Evolutionary conservation across 2,113 vertebrate species (phyloP).

Genomic region (Aramus guarauna): DNA sequence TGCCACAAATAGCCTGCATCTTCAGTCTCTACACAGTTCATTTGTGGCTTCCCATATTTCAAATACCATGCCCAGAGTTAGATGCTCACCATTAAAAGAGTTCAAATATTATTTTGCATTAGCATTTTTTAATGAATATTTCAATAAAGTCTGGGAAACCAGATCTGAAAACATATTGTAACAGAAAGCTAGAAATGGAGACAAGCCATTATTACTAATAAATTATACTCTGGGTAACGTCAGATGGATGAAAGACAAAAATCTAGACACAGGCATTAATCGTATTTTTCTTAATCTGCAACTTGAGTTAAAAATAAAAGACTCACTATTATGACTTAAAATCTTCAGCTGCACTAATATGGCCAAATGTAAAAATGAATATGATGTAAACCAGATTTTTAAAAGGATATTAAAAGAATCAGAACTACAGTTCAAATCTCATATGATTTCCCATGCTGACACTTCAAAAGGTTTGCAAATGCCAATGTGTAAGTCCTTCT

Average conservation of each 20-base stretch:
- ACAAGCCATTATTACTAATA: background rate
- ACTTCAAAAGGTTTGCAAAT: slow-evolving; percentile 11
- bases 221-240: background rate
- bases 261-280: background rate
- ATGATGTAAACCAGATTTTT: slow-evolving; percentile 17
- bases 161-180: background rate
- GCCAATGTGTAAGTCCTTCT: background rate
- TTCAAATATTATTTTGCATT: background rate
- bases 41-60: background rate
- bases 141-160: background rate
- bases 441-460: background rate
- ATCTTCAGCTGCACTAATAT: background rate
- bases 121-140: background rate
- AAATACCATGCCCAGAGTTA: background rate
- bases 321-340: background rate
- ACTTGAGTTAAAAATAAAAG: slow-evolving; percentile 7
- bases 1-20: background rate
- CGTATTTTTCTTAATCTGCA: background rate
- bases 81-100: background rate
- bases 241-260: background rate
- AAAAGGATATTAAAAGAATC: slow-evolving; percentile 29
- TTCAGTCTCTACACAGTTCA: background rate
- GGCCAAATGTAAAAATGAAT: background rate
- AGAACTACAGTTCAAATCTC: slow-evolving; percentile 5
- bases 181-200: background rate